Conservation (phyloP, 2,113 vertebrate genomes). For the Platanista minor region DNA sequence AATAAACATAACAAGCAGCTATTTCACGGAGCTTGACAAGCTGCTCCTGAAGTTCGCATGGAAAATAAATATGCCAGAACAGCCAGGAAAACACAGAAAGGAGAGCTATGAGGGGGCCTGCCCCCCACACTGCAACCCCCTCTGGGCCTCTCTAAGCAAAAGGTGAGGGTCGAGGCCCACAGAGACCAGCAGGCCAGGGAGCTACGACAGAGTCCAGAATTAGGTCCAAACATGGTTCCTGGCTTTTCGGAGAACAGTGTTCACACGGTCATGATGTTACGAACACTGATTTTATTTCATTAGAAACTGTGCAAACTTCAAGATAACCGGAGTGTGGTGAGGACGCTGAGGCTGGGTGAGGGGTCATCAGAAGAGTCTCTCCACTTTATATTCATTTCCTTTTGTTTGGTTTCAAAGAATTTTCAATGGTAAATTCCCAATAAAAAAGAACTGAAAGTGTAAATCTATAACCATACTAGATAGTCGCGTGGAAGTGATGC, state of each 20-base stretch:
- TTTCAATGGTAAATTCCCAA: not conserved
- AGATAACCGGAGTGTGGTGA: fast-evolving
- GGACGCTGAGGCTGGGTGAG: not conserved
- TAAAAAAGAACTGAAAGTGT: not conserved
- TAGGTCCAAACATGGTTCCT: not conserved
- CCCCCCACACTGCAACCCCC: not conserved
- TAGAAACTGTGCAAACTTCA: not conserved
- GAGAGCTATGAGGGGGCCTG: not conserved
- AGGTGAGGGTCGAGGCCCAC: fast-evolving
- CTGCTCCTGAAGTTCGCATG: not conserved
- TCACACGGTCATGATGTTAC: fast-evolving
- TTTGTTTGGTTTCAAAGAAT: not conserved
- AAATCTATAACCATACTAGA: fast-evolving
- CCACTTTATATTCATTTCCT: not conserved
- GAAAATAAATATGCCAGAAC: not conserved
- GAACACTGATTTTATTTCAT: not conserved
- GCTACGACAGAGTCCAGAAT: too few species aligned
- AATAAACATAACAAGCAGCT: not conserved
- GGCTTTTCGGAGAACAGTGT: not conserved
- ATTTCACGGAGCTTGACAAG: not conserved
- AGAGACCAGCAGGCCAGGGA: not conserved
- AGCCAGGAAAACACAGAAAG: not conserved
- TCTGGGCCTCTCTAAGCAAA: not conserved
- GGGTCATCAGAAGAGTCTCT: not conserved
- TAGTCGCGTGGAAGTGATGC: fast-evolving